Conservation (phyloP, 1,140 invertebrate genomes). For the Macrostomum lignano region DNA sequence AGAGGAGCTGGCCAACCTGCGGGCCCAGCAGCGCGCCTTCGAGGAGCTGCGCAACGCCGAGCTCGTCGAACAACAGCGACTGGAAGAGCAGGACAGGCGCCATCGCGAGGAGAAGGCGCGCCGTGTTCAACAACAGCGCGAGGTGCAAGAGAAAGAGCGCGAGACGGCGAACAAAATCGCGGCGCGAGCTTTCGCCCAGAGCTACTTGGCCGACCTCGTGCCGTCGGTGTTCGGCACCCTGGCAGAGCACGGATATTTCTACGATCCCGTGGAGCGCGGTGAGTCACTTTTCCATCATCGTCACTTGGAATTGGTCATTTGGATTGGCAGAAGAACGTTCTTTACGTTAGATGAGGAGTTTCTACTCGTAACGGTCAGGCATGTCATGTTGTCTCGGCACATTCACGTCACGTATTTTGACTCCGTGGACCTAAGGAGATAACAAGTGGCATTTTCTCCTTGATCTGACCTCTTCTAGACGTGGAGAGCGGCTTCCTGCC, state of each 20-base stretch:
- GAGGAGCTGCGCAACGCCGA: constrained; percentile 44
- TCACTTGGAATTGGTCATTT: neutral
- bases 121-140: constrained; percentile 29
- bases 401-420: no score
- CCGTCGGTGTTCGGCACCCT: constrained; percentile 49
- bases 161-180: constrained; percentile 49
- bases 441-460: no score
- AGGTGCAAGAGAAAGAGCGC: constrained; percentile 35
- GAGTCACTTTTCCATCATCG: neutral
- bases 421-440: no score
- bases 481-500: neutral
- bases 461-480: no score
- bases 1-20: constrained; percentile 34
- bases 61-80: constrained; percentile 40
- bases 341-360: no score
- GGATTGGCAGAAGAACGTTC: neutral
- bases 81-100: constrained; percentile 41
- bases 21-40: constrained; percentile 44
- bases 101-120: constrained; percentile 9
- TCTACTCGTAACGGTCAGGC: no score
- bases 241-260: constrained; percentile 42
- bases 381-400: no score
- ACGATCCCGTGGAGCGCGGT: constrained; percentile 41
- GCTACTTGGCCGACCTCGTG: constrained; percentile 50
- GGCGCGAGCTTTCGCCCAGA: constrained; percentile 46